Base-by-base conservation (phyloP, 2,888 invertebrate genomes). In the Euzetes globulus region DNA sequence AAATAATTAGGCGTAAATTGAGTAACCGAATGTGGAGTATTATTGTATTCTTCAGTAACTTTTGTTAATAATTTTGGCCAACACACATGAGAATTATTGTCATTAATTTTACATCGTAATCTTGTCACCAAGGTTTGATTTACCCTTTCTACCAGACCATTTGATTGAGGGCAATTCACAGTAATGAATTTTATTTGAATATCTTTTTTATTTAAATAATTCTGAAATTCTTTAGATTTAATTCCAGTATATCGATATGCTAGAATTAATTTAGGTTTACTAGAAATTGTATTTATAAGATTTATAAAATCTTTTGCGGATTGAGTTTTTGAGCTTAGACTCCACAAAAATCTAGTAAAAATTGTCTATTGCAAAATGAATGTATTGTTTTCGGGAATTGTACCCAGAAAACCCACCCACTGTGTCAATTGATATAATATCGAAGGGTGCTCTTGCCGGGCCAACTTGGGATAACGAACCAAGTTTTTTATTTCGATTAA, bases 261-360 rank as follows among this genome's bases (percentile, higher is more conserved):
- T 13, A 72, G n/a, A 9, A 72, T 58, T 19, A 60, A 13, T 17
- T 41, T 41, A 63, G 72, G 72, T 72, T 72, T 60, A 25, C 45
- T 58, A 0, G 25, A 15, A n/a, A 72, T 63, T 22, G 0, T n/a
- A n/a, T 72, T 37, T 3, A 73, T 68, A 25, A 73, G 27, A 45
- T 45, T 68, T 19, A 73, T 73, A n/a, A 73, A 73, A 17, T 73
- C 73, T 29, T 37, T 29, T n/a, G 68, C 45, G 6, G 19, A 45
- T 70, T 73, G 65, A 9, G 63, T 68, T 45, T 70, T 73, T 41
- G 73, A 73, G 9, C 25, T 17, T 3, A 68, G 1, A 68, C 37
- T 50, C 73, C 73, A 73, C 9, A 73, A 13, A 47, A 33, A 73
- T 33, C 73, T n/a, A 5, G 73, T 70, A 9, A 73, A 73, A 19